Evolutionary conservation across 2,888 invertebrate species (phyloP).

Genomic region (Phalangium opilio): DNA sequence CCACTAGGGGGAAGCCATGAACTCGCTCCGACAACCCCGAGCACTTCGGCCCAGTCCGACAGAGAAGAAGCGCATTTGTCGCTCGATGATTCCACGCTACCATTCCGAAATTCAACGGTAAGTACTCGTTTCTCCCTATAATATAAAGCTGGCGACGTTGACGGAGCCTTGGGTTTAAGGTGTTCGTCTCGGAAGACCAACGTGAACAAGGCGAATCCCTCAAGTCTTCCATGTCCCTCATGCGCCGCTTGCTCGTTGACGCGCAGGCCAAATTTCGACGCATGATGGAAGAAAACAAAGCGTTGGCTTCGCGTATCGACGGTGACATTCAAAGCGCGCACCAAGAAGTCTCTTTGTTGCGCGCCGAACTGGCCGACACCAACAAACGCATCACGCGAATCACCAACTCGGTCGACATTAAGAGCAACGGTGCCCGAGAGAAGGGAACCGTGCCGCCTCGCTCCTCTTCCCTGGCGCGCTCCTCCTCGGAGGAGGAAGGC

Average conservation of each 20-base stretch:
- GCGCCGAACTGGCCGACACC: slow-evolving; percentile 40
- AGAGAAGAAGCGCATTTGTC: too few relatives aligned
- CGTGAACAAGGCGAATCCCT: slow-evolving; percentile 41
- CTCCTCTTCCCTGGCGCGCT: background rate
- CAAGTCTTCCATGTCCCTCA: slow-evolving; percentile 66
- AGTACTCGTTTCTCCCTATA: too few relatives aligned
- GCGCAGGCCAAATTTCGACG: slow-evolving; percentile 68
- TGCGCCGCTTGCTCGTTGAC: slow-evolving; percentile 69
- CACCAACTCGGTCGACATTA: background rate
- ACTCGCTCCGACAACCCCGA: too few relatives aligned
- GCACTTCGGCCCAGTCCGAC: too few relatives aligned
- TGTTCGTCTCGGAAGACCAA: too few relatives aligned
- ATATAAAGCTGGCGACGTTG: too few relatives aligned
- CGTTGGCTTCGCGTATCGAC: slow-evolving; percentile 38
- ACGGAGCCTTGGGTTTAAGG: too few relatives aligned
- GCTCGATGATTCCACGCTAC: too few relatives aligned
- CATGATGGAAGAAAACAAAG: slow-evolving; percentile 71
- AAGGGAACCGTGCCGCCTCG: background rate
- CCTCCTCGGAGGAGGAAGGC: too few relatives aligned
- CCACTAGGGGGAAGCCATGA: too few relatives aligned
- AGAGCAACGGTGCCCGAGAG: background rate
- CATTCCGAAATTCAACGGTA: too few relatives aligned
- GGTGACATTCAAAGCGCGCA: slow-evolving; percentile 47
- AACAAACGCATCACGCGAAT: slow-evolving; percentile 33
- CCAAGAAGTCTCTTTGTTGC: slow-evolving; percentile 41